Percentiles rank a stretch among this genome's conserved stretches.
These are phyloP conservation scores for Tenthredo distinguenda DNA, from an alignment of 2,888 invertebrate species.

Conservation along the genomic window DNA sequence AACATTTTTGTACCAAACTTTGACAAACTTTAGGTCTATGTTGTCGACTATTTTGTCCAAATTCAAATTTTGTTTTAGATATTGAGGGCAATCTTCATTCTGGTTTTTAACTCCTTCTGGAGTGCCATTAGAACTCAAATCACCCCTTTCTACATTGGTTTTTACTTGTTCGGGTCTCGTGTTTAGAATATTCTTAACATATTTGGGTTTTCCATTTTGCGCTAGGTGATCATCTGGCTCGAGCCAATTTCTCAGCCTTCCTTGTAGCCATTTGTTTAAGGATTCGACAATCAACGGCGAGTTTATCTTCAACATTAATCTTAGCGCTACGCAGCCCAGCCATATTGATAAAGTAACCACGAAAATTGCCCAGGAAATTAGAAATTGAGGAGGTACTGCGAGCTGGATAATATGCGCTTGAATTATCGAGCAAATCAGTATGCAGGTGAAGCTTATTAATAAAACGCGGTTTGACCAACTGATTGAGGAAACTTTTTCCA, in stretches of 20 bases:
- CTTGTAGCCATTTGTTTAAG: constrained; percentile 65
- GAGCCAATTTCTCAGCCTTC: constrained; percentile 57
- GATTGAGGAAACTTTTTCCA: constrained; percentile 67
- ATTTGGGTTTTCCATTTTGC: constrained; percentile 30
- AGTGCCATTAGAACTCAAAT: constrained; percentile 10
- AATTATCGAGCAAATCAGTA: constrained; percentile 65
- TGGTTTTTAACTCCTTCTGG: neutral
- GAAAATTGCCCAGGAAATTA: constrained; percentile 70
- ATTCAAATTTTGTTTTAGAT: constrained; percentile 44
- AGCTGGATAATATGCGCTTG: constrained; percentile 67
- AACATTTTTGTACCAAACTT: constrained; percentile 79
- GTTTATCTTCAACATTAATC: constrained; percentile 69
- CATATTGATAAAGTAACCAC: constrained; percentile 70
- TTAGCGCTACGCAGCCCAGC: constrained; percentile 69
- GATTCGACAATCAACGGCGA: constrained; percentile 65
- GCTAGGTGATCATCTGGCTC: constrained; percentile 50
- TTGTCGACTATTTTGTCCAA: constrained; percentile 75
- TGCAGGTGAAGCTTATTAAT: constrained; percentile 64
- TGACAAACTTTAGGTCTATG: constrained; percentile 78
- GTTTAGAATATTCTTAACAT: neutral
- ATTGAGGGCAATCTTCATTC: neutral
- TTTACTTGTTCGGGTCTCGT: neutral
- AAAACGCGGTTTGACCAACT: constrained; percentile 71
- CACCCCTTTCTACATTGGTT: constrained; percentile 45
- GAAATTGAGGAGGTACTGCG: constrained; percentile 67